Base-by-base conservation (phyloP, 2,888 invertebrate species). In the Glomeris marginata region DNA sequence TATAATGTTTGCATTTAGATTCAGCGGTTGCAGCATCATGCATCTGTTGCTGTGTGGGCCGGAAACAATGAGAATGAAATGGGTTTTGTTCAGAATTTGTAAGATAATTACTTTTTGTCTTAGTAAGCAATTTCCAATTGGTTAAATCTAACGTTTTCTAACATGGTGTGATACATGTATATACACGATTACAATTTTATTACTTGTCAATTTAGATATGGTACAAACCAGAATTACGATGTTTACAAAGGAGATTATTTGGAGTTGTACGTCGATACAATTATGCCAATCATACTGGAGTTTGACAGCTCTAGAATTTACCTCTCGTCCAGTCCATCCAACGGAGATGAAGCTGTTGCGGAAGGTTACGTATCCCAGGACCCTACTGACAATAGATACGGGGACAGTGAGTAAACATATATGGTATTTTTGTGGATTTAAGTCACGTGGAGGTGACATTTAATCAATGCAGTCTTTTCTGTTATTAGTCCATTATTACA, bases 31-130 rank as follows among this genome's bases (percentile, higher is more conserved):
- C 83, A 84, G 55, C 75, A 81, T 62, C 94, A 95, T 66, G 76
- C 95, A 0, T 86, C 85, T 45, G 76, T 97, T 37, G 80, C 84
- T 0, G 60, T 94, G 0, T 94, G 88, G 81, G 85, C 91, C n/a
- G 91, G 72, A 4, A 97, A 95, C 66, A 97, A 97, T 64, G 97
- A 97, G 69, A 95, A 95, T 63, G 97, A 97, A 71, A 82, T 77
- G 4, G 94, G 90, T 0, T 64, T 94, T 5, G 73, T 78, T 43
- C 78, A 78, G 40, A 78, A 85, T 64, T 94, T 92, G 94, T 77
- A 72, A 61, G 66, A 51, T 21, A 50, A 53, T 5, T 28, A 28
- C 3, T 5, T 28, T 28, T 3, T 28, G 4, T 28, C 4, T 3
- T 8, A 5, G n/a, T n/a, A n/a, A n/a, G n/a, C n/a, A n/a, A n/a